Conservation (phyloP, 2,797 vertebrate genomes). For the Lepus townsendii region DNA sequence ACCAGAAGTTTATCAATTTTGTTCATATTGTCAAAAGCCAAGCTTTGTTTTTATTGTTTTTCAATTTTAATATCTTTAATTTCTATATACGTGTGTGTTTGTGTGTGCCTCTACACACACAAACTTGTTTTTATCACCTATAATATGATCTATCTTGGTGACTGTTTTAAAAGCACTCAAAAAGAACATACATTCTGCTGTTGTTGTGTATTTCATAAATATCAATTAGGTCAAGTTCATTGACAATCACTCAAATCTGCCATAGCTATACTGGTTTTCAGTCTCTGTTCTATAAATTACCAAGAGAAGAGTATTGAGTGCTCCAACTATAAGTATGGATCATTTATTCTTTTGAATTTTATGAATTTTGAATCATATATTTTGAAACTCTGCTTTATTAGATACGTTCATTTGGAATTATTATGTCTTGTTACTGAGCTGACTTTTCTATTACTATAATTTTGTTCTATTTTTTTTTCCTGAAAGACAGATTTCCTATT, state of each 20-base stretch:
- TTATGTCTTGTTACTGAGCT: background rate
- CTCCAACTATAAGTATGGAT: background rate
- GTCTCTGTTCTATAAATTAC: background rate
- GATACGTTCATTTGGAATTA: background rate
- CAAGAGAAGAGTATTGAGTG: constrained; percentile 16
- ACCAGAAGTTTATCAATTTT: constrained; percentile 29
- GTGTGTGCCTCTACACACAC: background rate
- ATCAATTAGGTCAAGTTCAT: background rate
- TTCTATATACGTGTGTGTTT: background rate
- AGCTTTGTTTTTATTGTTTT: background rate
- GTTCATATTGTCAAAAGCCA: background rate
- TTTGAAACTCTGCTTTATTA: constrained; percentile 39
- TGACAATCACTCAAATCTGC: background rate
- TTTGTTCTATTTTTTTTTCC: no score
- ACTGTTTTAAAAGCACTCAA: background rate
- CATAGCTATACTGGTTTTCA: background rate
- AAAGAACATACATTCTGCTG: background rate
- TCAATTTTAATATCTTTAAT: constrained; percentile 36
- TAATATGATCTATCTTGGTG: background rate
- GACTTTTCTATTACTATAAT: background rate
- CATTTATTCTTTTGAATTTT: constrained; percentile 26
- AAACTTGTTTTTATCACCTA: background rate
- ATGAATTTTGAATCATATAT: background rate
- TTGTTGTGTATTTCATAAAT: background rate
- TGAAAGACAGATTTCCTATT: no score